Evolutionary conservation across 1,140 invertebrate species (phyloP), one percentile per base, ranked within the genome.

Genomic region (Pseudomyrmex flavicornis): DNA sequence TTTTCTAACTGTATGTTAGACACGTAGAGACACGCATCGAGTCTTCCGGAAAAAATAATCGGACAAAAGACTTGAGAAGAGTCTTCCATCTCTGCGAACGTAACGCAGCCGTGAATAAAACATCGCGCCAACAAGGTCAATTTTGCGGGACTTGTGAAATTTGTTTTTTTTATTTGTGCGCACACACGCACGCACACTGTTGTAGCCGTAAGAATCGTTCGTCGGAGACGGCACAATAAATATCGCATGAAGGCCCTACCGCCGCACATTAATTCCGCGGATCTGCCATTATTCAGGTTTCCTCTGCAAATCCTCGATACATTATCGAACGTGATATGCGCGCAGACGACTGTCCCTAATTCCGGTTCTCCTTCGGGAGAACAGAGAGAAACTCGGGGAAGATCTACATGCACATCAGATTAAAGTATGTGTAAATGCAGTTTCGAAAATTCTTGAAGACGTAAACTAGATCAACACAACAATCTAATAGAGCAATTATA

Each of bases 101-200:
- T 35, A 58, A 69, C 35, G 54, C 46, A 15, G 20, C 52, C 17
- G 66, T 70, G 65, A 79, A 79, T 79, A 70, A 79, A 79, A 69
- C 76, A 79, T 70, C 20, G 15, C 20, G 35, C 20, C 20, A 26
- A 79, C 65, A 35, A 70, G 65, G 54, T 79, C 65, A 79, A 79
- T 79, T 79, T 79, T 58, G 76, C 52, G 65, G 76, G 70, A 35
- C 26, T 26, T 26, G 26, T 26, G 26, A 35, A 35, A 26, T 26
- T 35, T 35, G 35, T 35, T 5, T 35, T 7, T 0, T 0, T 5
- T 70, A 70, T 79, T 69, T 79, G 48, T 10, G 35, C 65, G 52
- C 2, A 26, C 26, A 7, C 15, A 56, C 44, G 44, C 7, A 44
- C 20, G 17, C 15, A 4, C 15, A 8, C 7, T 22, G 12, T 46